Base-by-base conservation (phyloP, 1,140 invertebrate genomes). In the Halictus rubicundus region DNA sequence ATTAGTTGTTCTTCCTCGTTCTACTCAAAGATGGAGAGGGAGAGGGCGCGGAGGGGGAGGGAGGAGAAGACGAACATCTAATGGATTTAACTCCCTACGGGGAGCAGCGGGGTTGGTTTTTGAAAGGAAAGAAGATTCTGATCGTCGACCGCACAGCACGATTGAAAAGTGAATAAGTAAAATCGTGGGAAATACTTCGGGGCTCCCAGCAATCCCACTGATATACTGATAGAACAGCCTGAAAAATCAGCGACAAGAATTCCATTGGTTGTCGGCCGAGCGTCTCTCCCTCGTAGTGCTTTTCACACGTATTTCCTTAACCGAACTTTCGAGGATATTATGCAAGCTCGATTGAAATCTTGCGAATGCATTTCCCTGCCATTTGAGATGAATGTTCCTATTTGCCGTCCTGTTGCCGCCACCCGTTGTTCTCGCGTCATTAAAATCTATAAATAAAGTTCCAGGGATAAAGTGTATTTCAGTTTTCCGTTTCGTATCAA, bases 151-250 rank as follows among this genome's bases (percentile, higher is more conserved):
- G 42, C 4, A 25, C 25, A 25, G 42, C 21, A 39, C 54, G 68
- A 71, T 86, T 82, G 83, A 85, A 86, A 82, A 71, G 76, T 70
- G 71, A 86, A 78, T 78, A 85, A 82, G 80, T 73, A 86, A 86
- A 82, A 61, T 86, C 72, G 68, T 73, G 63, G 57, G 49, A 75
- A 78, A 69, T 85, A 61, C 65, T 69, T 37, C 42, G 59, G 25
- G 57, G 60, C 59, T 60, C n/a, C 59, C 54, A 72, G 71, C 49
- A 27, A 82, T 82, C 60, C 9, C 37, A 21, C 23, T 42, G 61
- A 78, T 42, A 72, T 23, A 42, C 49, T 66, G 80, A 81, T 57
- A 68, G 37, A 76, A 63, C 63, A 42, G 57, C n/a, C 65, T 54
- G 54, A 82, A 68, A 70, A 82, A 70, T 78, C 46, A 23, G 21